A percentile compares a stretch with the other conserved stretches of the same genome.
Evolutionary conservation across 2,797 vertebrate genomes (phyloP).

Genomic region (Micromesistius poutassou): DNA sequence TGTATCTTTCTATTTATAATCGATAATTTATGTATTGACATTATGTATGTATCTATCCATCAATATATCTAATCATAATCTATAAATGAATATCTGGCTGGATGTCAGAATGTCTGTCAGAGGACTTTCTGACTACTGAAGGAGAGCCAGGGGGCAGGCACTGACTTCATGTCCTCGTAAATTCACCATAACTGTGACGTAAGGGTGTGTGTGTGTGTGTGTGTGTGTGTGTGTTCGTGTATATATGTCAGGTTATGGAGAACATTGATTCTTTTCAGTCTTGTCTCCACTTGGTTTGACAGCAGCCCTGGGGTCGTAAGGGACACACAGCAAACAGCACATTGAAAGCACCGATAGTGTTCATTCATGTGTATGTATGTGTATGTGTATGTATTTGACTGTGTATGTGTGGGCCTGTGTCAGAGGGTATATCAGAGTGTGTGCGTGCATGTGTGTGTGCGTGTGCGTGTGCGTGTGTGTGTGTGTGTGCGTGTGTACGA

Average conservation of each 20-base stretch:
- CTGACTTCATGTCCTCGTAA: constrained; percentile 30
- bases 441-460: neutral
- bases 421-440: neutral
- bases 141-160: constrained; percentile 44
- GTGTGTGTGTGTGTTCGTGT: constrained; percentile 18
- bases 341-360: too few relatives aligned
- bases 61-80: constrained; percentile 27
- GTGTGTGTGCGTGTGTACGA: neutral
- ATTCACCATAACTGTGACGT: constrained; percentile 29
- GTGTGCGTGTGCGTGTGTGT: neutral
- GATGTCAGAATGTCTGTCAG: constrained; percentile 62
- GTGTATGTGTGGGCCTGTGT: neutral
- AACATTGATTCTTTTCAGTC: constrained; percentile 54
- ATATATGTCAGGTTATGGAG: constrained; percentile 31
- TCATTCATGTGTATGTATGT: neutral
- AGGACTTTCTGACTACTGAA: constrained; percentile 32
- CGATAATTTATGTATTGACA: too few relatives aligned
- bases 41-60: too few relatives aligned
- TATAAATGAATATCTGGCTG: constrained; percentile 54
- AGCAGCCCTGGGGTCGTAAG: constrained; percentile 39
- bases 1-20: too few relatives aligned
- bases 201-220: constrained; percentile 19
- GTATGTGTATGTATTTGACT: neutral
- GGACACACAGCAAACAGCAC: too few relatives aligned
- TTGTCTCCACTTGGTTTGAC: constrained; percentile 40